Evolutionary conservation across 2,113 vertebrate species (phyloP).

Genomic region (Sturnira hondurensis): DNA sequence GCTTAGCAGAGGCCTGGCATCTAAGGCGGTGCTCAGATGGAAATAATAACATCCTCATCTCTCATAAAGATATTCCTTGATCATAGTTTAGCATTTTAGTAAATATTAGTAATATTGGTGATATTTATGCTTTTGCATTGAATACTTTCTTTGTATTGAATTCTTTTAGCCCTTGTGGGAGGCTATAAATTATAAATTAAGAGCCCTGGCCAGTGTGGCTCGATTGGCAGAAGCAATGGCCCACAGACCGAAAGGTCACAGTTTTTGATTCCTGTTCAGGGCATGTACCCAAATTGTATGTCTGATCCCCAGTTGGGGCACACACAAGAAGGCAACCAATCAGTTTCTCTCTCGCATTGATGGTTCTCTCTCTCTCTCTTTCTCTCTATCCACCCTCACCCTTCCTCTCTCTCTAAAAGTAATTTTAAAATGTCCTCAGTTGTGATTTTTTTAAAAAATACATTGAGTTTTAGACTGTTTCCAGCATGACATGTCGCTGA

Average conservation of each 20-base stretch:
- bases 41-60: not conserved
- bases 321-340: no score
- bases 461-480: not conserved
- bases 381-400: no score
- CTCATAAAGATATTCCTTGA: not conserved
- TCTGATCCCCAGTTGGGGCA: no score
- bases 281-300: no score
- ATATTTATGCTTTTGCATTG: not conserved
- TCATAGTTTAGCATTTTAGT: not conserved
- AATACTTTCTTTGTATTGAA: not conserved
- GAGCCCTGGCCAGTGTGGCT: not conserved
- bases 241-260: no score
- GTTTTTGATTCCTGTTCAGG: no score
- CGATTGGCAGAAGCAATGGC: no score
- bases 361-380: no score
- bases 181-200: not conserved
- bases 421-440: no score
- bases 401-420: no score
- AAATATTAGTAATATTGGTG: not conserved
- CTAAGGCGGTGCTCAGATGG: not conserved
- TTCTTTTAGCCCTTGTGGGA: not conserved
- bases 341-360: no score
- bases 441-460: not conserved
- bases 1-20: not conserved
- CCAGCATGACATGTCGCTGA: not conserved